Conservation (phyloP, 1,140 invertebrate genomes). For the Zophobas morio region DNA sequence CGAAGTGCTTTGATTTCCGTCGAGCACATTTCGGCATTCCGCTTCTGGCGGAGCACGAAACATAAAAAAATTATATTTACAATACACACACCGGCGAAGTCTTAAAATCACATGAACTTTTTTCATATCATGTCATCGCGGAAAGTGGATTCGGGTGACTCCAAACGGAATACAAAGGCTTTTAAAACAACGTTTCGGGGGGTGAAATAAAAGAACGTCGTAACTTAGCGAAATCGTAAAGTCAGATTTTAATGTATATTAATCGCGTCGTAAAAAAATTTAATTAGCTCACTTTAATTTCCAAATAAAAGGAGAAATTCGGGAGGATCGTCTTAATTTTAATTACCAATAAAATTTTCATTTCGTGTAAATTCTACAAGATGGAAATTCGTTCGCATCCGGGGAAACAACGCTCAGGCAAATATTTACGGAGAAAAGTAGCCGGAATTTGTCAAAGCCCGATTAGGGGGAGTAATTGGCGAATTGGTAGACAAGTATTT, state of each 20-base stretch:
- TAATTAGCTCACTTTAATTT: constrained; percentile 7
- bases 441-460: too few species aligned
- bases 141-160: not conserved
- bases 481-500: not conserved
- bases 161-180: not conserved
- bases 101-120: not conserved
- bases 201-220: not conserved
- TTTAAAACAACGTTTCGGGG: not conserved
- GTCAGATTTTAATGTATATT: constrained; percentile 11
- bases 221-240: constrained; percentile 1
- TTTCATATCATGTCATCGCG: not conserved
- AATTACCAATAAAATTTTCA: constrained; percentile 29
- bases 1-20: not conserved
- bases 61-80: constrained; percentile 1
- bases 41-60: not conserved
- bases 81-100: not conserved
- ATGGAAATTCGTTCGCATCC: not conserved
- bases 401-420: not conserved
- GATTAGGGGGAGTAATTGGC: too few species aligned
- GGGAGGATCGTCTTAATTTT: constrained; percentile 15
- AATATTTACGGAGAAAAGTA: not conserved
- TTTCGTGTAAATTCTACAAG: constrained; percentile 1
- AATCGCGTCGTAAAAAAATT: constrained; percentile 1
- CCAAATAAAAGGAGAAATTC: constrained; percentile 2
- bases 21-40: not conserved